Evolutionary conservation across 1,140 invertebrate species (phyloP).

Genomic region (Drosophila neocordata): DNA sequence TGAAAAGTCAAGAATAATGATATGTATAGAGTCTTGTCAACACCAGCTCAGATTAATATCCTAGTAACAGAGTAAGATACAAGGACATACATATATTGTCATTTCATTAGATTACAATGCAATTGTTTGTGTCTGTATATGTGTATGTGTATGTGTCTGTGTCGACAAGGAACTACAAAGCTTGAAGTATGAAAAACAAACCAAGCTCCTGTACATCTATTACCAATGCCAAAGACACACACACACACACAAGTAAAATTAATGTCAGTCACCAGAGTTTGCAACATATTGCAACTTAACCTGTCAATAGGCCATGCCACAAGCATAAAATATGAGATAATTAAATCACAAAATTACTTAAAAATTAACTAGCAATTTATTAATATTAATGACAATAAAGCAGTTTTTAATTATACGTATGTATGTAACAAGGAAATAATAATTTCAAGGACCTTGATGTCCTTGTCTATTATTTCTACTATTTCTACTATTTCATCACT

Average conservation of each 20-base stretch:
- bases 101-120: conserved; percentile 60
- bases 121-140: conserved; percentile 5
- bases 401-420: too few relatives aligned
- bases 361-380: too few relatives aligned
- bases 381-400: too few relatives aligned
- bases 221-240: not conserved
- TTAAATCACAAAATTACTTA: too few relatives aligned
- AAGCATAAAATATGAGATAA: too few relatives aligned
- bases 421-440: too few relatives aligned
- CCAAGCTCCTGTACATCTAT: not conserved
- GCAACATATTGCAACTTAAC: not conserved
- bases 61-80: not conserved
- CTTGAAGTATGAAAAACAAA: not conserved
- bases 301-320: not conserved
- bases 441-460: too few relatives aligned
- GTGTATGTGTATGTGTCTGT: not conserved
- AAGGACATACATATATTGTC: conserved; percentile 20
- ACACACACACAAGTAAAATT: not conserved
- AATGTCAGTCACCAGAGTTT: not conserved
- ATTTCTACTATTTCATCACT: too few relatives aligned
- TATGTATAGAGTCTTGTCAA: not conserved
- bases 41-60: not conserved
- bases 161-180: too few relatives aligned
- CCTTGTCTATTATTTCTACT: too few relatives aligned
- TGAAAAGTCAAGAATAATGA: not conserved